Evolutionary conservation across 1,140 invertebrate genomes (phyloP).

Genomic region (Trichonephila inaurata): DNA sequence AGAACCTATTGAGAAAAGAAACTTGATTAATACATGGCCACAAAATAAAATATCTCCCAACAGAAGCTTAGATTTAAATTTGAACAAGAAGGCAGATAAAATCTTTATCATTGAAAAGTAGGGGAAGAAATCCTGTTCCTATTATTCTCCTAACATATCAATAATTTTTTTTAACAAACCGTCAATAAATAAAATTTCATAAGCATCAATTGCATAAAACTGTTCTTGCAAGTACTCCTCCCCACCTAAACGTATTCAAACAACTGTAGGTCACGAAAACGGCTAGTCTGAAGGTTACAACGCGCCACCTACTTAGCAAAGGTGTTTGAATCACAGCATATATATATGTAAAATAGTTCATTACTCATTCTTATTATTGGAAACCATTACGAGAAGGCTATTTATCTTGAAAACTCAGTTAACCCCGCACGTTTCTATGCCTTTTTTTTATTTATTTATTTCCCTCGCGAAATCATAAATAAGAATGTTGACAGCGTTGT

Average conservation of each 20-base stretch:
- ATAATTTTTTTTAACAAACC: too few species aligned
- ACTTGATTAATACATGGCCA: too few species aligned
- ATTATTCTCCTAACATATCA: not conserved
- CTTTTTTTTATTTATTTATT: not conserved
- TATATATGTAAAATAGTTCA: not conserved
- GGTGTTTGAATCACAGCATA: not conserved
- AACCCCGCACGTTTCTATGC: not conserved
- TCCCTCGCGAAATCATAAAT: not conserved
- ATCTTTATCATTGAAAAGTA: too few species aligned
- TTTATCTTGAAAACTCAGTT: not conserved
- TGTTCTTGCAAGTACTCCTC: not conserved
- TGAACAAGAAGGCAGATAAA: too few species aligned
- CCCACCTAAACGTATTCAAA: not conserved
- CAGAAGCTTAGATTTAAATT: too few species aligned
- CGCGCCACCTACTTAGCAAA: not conserved
- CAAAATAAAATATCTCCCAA: too few species aligned
- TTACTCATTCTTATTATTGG: slow-evolving; percentile 5
- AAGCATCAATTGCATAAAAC: too few species aligned
- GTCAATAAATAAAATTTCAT: too few species aligned
- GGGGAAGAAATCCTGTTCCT: too few species aligned
- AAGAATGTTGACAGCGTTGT: not conserved
- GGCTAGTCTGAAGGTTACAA: not conserved
- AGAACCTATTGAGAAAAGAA: too few species aligned
- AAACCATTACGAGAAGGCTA: not conserved
- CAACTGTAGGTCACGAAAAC: not conserved